Percentiles rank a stretch among this genome's conserved stretches.
Evolutionary conservation across 2,113 vertebrate genomes (phyloP).

Genomic region (Pycnonotus jocosus): DNA sequence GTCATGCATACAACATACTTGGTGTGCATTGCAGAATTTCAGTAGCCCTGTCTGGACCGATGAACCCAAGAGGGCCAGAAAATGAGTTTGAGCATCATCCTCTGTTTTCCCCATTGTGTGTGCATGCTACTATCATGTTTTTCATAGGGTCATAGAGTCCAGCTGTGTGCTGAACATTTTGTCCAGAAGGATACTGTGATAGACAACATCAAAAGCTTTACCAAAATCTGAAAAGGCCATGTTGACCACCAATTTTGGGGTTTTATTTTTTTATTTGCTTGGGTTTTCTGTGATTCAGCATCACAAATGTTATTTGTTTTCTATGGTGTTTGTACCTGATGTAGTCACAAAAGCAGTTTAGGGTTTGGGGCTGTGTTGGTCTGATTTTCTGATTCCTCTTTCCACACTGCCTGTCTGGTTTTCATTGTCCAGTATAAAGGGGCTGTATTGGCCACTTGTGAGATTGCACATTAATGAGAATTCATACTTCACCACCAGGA

Average conservation of each 20-base stretch:
- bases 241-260: too few relatives aligned
- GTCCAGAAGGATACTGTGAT: neutral
- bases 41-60: neutral
- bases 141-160: neutral
- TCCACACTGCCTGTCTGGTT: neutral
- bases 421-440: neutral
- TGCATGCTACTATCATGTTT: rapidly evolving
- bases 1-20: rapidly evolving
- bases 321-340: neutral
- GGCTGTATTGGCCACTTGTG: neutral
- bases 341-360: neutral
- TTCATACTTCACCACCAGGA: neutral
- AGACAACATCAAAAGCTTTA: neutral
- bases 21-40: neutral
- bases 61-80: neutral
- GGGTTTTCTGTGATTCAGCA: neutral
- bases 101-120: neutral
- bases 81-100: neutral
- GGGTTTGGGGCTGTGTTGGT: neutral
- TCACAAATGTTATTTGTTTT: neutral
- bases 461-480: neutral
- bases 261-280: neutral
- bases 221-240: neutral
- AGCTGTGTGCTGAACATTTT: neutral
- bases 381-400: neutral